Conservation (phyloP, 2,113 vertebrate species). For the Oncorhynchus gorbuscha region DNA sequence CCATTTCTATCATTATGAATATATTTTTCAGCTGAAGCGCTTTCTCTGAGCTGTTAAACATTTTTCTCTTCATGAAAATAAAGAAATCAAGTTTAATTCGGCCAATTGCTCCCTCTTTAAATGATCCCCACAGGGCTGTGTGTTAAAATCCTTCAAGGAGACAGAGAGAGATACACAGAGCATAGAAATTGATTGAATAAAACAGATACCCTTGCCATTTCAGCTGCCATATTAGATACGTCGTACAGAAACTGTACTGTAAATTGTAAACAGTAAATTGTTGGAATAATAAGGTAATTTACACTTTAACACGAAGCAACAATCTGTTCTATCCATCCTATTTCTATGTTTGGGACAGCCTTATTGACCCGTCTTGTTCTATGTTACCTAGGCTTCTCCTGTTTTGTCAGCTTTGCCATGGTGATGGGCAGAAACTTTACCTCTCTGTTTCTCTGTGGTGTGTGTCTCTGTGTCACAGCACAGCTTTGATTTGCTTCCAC, state of each 20-base stretch:
- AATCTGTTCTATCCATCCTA: background rate
- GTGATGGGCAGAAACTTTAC: background rate
- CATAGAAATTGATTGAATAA: background rate
- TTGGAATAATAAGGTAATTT: background rate
- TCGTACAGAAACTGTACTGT: background rate
- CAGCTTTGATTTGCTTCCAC: background rate
- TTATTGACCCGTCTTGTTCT: constrained; percentile 1
- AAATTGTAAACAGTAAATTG: no score
- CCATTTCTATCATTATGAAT: constrained; percentile 46
- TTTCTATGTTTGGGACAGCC: background rate
- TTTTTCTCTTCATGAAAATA: constrained; percentile 66
- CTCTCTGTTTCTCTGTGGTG: constrained; percentile 1
- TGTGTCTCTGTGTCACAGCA: constrained; percentile 9
- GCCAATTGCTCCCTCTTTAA: constrained; percentile 30
- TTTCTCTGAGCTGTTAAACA: constrained; percentile 63
- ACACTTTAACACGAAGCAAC: background rate
- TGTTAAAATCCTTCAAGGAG: background rate
- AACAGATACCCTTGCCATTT: background rate
- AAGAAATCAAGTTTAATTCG: constrained; percentile 56
- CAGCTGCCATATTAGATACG: background rate
- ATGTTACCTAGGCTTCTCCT: background rate
- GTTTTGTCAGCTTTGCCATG: background rate
- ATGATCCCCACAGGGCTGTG: constrained; percentile 3
- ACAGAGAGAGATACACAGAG: background rate
- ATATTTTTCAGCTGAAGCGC: constrained; percentile 70